Conservation (phyloP, 53 echinoderm and acorn worm genomes). For the Holothuria leucospilota region DNA sequence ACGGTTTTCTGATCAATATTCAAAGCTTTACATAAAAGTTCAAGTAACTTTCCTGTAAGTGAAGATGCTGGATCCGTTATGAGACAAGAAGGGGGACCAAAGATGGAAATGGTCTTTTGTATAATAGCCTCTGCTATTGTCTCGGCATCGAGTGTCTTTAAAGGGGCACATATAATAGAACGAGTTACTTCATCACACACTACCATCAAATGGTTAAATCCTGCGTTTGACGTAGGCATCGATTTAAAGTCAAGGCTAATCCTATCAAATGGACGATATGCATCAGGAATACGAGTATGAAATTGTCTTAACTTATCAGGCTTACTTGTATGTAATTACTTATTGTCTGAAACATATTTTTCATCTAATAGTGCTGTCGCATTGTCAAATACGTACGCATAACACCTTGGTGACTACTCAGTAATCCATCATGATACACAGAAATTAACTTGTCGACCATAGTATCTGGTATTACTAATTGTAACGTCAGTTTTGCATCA, state of each 20-base stretch:
- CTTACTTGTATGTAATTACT: neutral
- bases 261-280: slow-evolving; percentile 22
- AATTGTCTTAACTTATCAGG: neutral
- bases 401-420: neutral
- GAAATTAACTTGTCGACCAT: too few species aligned
- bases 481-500: too few species aligned
- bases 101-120: neutral
- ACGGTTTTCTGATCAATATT: neutral
- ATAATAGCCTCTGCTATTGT: neutral
- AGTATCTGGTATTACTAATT: too few species aligned
- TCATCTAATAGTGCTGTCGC: neutral
- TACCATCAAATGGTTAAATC: too few species aligned
- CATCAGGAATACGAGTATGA: neutral
- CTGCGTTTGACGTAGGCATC: slow-evolving; percentile 7
- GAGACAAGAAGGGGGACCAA: too few species aligned
- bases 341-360: slow-evolving; percentile 6
- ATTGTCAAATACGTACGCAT: slow-evolving; percentile 8
- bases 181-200: too few species aligned
- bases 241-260: slow-evolving; percentile 42
- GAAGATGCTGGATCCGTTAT: slow-evolving; percentile 27
- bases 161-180: too few species aligned
- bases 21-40: neutral
- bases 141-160: neutral
- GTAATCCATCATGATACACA: neutral
- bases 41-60: slow-evolving; percentile 21